Evolutionary conservation across 2,888 invertebrate species (phyloP), one percentile per base, ranked within the genome.

Genomic region (Oligia latruncula): DNA sequence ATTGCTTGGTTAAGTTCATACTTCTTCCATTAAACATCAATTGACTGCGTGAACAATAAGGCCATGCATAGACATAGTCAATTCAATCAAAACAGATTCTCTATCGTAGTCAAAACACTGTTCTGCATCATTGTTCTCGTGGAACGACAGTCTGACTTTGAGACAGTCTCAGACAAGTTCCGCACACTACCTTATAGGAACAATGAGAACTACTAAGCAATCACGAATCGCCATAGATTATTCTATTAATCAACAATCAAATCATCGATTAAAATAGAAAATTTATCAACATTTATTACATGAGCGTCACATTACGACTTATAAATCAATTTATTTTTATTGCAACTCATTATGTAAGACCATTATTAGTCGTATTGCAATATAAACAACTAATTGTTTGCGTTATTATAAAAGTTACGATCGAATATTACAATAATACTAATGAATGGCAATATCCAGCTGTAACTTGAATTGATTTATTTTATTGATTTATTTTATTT

Each of bases 251-350:
- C 78, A 84, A 35, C 74, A 82, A 83, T 86, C 75, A 87, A 89
- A 88, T 89, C 89, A 89, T 71, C 86, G 86, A 89, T 89, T 86
- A 80, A 89, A 90, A 90, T 91, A 88, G 82, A 80, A 84, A 88
- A 91, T 89, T 83, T 86, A 90, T 90, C 87, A 87, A 77, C 71
- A 67, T 72, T 76, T 68, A 75, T 67, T 66, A 75, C 72, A 64
- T 60, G 62, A 81, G 79, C 77, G 79, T 74, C 82, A 83, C 80
- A 55, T 86, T 43, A 85, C 82, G 87, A 83, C 83, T 87, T 80
- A 82, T 79, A 88, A 87, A 87, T 88, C 86, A 88, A 90, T 88
- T 87, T 77, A 86, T 85, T 90, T 91, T 91, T 89, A 88, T 87
- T 80, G 79, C 70, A 82, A 68, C 55, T 82, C 76, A 78, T 83